Evolutionary conservation across 2,113 vertebrate genomes (phyloP), one percentile per base, ranked within the genome.

Genomic region (Fregetta grallaria): DNA sequence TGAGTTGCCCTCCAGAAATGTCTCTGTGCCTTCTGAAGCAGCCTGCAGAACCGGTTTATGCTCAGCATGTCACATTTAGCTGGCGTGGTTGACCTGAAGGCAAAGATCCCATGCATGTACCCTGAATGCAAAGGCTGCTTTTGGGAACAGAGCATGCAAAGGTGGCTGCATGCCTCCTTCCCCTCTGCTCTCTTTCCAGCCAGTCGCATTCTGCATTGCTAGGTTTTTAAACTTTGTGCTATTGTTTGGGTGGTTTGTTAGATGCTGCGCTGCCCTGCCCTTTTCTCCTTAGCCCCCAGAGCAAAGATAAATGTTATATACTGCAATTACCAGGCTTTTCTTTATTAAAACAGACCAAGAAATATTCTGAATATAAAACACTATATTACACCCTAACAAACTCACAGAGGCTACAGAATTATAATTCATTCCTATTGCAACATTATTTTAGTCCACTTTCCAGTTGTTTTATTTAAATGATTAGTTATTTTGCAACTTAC

Each of bases 401-500:
- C 49, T 92, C 71, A 83, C 42, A 97, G 82, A 92, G 47, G 74
- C 20, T 92, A 61, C 95, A 95, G 40, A 87, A 88, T 78, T 91
- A 44, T n/a, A 88, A 63, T 86, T 88, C 15, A 84, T 88, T 75
- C 80, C 40, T 50, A 8, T 38, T 42, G 36, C 42, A 85, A 86
- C 38, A 53, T 59, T 59, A 80, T 80, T 92, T 88, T 79, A 65
- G 80, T 82, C 76, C 21, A 81, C n/a, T 94, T 95, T 73, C 50
- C 79, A 81, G 77, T 88, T 96, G 52, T 76, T 96, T 96, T 92
- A 90, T 93, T 82, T 62, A 81, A 93, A 78, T 88, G 7, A 96
- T 96, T 95, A 85, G 45, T 92, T 96, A 96, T 87, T 95, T 50
- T 11, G 4, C 42, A 92, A 36, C 27, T 88, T 58, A 30, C 38